Conservation (phyloP, 1,140 invertebrate genomes). For the Druon quercuslanigerum region DNA sequence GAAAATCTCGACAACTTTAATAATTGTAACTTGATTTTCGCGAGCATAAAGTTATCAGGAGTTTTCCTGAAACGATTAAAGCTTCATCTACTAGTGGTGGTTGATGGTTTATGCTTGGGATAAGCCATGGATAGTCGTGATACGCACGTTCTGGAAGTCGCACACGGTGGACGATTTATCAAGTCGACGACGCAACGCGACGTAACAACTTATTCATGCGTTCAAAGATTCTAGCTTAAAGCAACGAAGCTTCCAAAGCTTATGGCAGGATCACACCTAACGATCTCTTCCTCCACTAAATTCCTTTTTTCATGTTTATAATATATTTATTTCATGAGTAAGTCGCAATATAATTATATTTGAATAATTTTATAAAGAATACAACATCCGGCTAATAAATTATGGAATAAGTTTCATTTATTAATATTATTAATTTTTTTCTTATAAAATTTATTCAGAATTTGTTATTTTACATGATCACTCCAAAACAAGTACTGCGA, state of each 20-base stretch:
- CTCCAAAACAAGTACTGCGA: neutral
- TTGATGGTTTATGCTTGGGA: constrained; percentile 53
- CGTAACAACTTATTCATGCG: constrained; percentile 71
- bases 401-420: no score
- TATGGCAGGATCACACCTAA: constrained; percentile 59
- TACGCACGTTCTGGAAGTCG: constrained; percentile 59
- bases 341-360: no score
- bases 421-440: no score
- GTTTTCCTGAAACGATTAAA: constrained; percentile 64
- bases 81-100: constrained; percentile 37
- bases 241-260: constrained; percentile 52
- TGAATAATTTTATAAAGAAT: no score
- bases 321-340: no score
- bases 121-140: constrained; percentile 54
- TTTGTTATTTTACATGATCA: neutral
- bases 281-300: constrained; percentile 51
- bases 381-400: no score
- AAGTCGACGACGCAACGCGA: constrained; percentile 58
- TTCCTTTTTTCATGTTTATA: neutral
- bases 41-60: constrained; percentile 65
- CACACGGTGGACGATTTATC: constrained; percentile 64
- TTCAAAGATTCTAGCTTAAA: constrained; percentile 57
- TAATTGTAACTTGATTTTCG: constrained; percentile 32
- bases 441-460: no score
- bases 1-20: constrained; percentile 11